A percentile compares a stretch with the other conserved stretches of the same genome.
phyloP scores from a whole-genome alignment of 1,140 invertebrate genomes.

The Eriosoma lanigerum region DNA sequence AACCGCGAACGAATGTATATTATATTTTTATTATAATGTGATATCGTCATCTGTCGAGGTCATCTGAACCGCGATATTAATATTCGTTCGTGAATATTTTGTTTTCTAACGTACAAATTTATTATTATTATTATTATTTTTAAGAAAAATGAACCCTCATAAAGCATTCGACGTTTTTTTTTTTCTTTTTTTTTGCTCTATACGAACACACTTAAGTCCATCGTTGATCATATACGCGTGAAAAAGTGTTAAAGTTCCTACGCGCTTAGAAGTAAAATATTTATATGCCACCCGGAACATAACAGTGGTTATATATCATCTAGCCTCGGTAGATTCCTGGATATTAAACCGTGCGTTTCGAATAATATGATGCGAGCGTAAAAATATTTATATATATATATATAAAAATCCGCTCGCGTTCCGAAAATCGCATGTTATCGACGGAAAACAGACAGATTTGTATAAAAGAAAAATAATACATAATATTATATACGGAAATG shows the following conservation, averaged over 20 bases:
- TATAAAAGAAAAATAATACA: too few relatives aligned
- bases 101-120: too few relatives aligned
- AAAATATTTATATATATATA: too few relatives aligned
- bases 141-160: background rate
- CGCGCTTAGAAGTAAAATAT: background rate
- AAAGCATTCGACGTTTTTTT: background rate
- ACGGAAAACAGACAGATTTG: background rate
- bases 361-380: background rate
- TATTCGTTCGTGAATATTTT: background rate
- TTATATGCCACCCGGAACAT: background rate
- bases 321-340: background rate
- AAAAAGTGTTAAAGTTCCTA: constrained; percentile 8
- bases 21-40: too few relatives aligned
- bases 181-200: background rate
- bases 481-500: too few relatives aligned
- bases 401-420: background rate
- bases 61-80: background rate
- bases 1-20: too few relatives aligned
- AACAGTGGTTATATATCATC: background rate
- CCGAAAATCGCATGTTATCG: background rate
- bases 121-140: background rate
- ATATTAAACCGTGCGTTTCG: background rate
- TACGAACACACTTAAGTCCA: background rate
- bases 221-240: background rate
- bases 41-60: too few relatives aligned